phyloP scores from a whole-genome alignment of 2,888 invertebrate genomes.

The Agapetus fuscipes region DNA sequence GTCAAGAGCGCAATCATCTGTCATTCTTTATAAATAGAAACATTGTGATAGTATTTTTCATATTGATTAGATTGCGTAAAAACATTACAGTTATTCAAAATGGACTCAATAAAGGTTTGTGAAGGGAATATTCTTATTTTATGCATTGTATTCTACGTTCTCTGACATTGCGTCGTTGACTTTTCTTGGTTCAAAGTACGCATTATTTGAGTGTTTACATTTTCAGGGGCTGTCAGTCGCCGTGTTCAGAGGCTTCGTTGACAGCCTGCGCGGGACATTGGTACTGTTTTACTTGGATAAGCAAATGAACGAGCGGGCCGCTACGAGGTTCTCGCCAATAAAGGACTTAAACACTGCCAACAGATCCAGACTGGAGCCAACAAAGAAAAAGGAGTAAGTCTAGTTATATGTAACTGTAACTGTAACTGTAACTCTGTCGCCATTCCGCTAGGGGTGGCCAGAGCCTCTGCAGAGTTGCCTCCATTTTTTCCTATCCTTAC shows the following conservation, averaged over 20 bases:
- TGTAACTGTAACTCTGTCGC: too few species aligned
- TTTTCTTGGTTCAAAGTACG: too few species aligned
- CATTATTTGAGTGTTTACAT: too few species aligned
- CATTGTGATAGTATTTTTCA: too few species aligned
- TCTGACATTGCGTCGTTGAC: too few species aligned
- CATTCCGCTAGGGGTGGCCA: too few species aligned
- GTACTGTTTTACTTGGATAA: slow-evolving; percentile 71
- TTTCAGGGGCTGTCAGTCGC: slow-evolving; percentile 57
- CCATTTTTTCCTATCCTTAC: too few species aligned
- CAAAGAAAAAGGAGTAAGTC: slow-evolving; percentile 44
- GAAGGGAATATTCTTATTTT: too few species aligned
- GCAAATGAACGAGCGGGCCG: slow-evolving; percentile 58
- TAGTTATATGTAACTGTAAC: too few species aligned
- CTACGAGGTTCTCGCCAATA: slow-evolving; percentile 45
- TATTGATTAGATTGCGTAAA: too few species aligned
- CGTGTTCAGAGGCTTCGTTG: slow-evolving; percentile 61
- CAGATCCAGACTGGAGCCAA: slow-evolving; percentile 37
- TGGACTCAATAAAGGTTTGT: slow-evolving; percentile 20
- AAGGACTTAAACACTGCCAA: slow-evolving; percentile 34
- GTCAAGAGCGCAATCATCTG: not conserved
- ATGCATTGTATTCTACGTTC: not conserved
- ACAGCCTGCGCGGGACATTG: slow-evolving; percentile 69
- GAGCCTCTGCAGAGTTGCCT: too few species aligned
- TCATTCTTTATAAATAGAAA: slow-evolving; percentile 7
- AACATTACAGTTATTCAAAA: slow-evolving; percentile 4